Evolutionary conservation across 2,888 invertebrate species (phyloP), one percentile per base, ranked within the genome.

Genomic region (Rhorus exstirpatorius): DNA sequence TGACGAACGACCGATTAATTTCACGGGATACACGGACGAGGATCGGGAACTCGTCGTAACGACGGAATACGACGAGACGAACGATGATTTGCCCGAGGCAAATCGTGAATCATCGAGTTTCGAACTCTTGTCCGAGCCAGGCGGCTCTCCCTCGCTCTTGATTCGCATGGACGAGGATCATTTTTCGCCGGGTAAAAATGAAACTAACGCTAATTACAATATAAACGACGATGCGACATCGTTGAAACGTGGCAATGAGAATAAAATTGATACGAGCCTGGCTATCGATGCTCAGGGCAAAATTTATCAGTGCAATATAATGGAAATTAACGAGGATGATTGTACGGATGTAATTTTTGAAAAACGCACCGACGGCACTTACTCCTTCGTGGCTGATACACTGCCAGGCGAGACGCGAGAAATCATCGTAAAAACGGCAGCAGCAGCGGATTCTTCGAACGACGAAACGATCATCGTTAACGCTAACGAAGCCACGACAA

Each of bases 151-250:
- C 0, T 41, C 85, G 24, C 51, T 79, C 7, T 86, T 79, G 0
- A 85, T 86, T n/a, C 81, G 74, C 63, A 83, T 87, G 44, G 78
- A 85, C 63, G 87, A 87, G 38, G 84, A 87, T 60, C 86, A 87
- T 51, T 87, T 87, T 14, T 76, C 81, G 1, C 44, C 72, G 1
- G 63, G 71, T 0, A 71, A 76, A 6, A 81, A 79, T n/a, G 75
- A 75, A 17, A 17, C 72, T 24, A 81, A 67, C 44, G n/a, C n/a
- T n/a, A 38, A 81, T 46, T 77, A 75, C 35, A 81, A 83, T 24
- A 65, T 79, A 0, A 79, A 85, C 71, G 76, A 82, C 51, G 81
- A 78, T 14, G 51, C 63, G 38, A 68, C 12, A 10, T n/a, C 4
- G 1, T 35, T n/a, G 49, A 81, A 81, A 31, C 68, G 58, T 0